Percentiles rank a stretch among this genome's conserved stretches.
phyloP scores from a whole-genome alignment of 2,113 vertebrate genomes.

The Oryzias melastigma region DNA sequence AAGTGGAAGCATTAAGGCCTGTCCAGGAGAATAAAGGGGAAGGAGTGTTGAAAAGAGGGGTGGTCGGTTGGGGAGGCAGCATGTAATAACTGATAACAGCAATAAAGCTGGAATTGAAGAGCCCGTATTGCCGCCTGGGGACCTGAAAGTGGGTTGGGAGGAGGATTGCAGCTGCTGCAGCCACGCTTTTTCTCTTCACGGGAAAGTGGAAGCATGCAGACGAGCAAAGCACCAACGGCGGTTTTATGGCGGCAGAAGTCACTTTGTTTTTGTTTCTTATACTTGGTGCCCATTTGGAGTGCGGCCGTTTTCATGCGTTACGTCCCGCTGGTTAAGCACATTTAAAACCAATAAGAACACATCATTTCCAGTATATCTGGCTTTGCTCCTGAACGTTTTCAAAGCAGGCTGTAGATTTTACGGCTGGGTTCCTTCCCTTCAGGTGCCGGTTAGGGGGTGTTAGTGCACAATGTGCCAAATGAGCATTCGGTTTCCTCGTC shows the following conservation, averaged over 20 bases:
- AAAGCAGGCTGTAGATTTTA: background rate
- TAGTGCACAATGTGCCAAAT: background rate
- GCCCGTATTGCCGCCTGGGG: constrained; percentile 59
- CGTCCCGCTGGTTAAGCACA: constrained; percentile 3
- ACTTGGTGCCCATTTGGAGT: background rate
- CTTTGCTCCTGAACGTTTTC: background rate
- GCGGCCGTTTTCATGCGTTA: constrained; percentile 1
- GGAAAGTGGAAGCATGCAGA: constrained; percentile 23
- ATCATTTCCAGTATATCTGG: constrained; percentile 7
- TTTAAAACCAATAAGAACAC: constrained; percentile 12
- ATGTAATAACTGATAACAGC: constrained; percentile 65
- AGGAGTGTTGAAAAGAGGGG: constrained; percentile 11
- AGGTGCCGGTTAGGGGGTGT: background rate
- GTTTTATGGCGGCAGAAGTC: constrained; percentile 1
- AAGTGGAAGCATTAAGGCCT: constrained; percentile 23
- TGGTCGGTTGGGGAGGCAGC: constrained; percentile 33
- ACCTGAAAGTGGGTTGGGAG: constrained; percentile 32
- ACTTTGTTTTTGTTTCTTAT: background rate
- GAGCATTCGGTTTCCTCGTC: background rate
- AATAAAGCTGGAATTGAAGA: constrained; percentile 72
- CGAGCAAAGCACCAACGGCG: constrained; percentile 14
- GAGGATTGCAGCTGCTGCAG: constrained; percentile 28
- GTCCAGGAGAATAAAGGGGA: constrained; percentile 31
- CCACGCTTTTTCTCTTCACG: constrained; percentile 18
- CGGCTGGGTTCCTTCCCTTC: background rate